A percentile compares a stretch with the other conserved stretches of the same genome.
These are phyloP conservation scores for Protodeltote pygarga DNA, from an alignment of 2,888 invertebrate species.

Conservation along the genomic window DNA sequence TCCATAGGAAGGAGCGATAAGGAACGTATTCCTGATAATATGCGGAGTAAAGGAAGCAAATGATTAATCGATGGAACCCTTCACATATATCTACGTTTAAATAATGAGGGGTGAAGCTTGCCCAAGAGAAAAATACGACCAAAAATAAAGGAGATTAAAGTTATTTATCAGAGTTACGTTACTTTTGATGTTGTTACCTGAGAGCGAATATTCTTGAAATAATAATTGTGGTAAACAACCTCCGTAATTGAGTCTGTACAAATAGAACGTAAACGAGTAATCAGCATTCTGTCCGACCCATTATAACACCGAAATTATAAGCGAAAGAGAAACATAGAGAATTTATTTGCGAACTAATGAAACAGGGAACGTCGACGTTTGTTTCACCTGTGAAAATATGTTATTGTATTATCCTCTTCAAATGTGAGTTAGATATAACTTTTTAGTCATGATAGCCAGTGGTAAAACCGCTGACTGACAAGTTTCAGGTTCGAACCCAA, in stretches of 20 bases:
- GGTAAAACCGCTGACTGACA: conserved; percentile 10
- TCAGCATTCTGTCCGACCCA: conserved; percentile 36
- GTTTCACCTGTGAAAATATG: neutral
- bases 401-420: too few species aligned
- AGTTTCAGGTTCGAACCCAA: too few species aligned
- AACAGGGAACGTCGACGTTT: conserved; percentile 5
- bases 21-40: conserved; percentile 51
- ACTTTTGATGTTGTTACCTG: conserved; percentile 5
- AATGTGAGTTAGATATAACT: too few species aligned
- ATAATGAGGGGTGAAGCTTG: conserved; percentile 53
- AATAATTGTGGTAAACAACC: conserved; percentile 20
- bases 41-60: conserved; percentile 58
- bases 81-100: conserved; percentile 63
- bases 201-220: conserved; percentile 12
- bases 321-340: conserved; percentile 19
- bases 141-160: conserved; percentile 42
- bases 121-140: conserved; percentile 40
- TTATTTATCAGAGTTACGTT: conserved; percentile 35
- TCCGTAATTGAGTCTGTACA: conserved; percentile 21
- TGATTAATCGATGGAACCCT: conserved; percentile 68
- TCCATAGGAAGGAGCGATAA: conserved; percentile 22
- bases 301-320: conserved; percentile 31
- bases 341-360: conserved; percentile 27
- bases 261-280: conserved; percentile 13
- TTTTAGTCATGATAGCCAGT: conserved; percentile 2